Percentiles rank a stretch among this genome's conserved stretches.
phyloP scores from a whole-genome alignment of 1,140 invertebrate species.

The Papilio polytes region DNA sequence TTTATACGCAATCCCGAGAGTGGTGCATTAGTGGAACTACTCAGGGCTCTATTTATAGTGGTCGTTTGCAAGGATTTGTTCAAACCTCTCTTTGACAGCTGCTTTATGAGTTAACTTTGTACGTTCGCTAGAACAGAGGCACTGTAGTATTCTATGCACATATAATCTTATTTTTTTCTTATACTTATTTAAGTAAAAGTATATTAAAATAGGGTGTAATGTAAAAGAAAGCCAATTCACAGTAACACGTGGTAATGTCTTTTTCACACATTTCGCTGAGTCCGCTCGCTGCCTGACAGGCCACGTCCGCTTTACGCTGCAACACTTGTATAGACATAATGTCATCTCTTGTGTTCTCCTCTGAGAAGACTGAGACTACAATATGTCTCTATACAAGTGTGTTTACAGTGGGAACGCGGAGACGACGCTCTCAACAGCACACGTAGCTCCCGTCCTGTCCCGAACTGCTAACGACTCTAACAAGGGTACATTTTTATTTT shows the following conservation, averaged over 20 bases:
- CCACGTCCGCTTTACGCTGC: neutral
- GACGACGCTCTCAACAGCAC: neutral
- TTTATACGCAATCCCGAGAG: slow-evolving; percentile 11
- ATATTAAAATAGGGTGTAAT: neutral
- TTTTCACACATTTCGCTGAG: neutral
- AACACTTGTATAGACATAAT: neutral
- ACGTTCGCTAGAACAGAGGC: neutral
- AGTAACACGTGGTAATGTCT: slow-evolving; percentile 5
- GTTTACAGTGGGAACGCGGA: too few relatives aligned
- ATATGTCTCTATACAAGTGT: neutral
- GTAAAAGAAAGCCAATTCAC: neutral
- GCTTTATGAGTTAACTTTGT: slow-evolving; percentile 5
- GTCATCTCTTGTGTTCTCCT: neutral
- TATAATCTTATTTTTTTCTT: too few relatives aligned
- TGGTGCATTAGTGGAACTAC: slow-evolving; percentile 17
- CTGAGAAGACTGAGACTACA: neutral
- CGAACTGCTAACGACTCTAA: neutral
- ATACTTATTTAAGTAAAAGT: neutral
- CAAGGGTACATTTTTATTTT: neutral
- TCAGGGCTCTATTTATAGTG: slow-evolving; percentile 13
- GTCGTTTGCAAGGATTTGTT: slow-evolving; percentile 1
- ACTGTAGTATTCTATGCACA: neutral
- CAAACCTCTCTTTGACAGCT: neutral
- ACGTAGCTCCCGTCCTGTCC: neutral
- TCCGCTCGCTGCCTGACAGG: neutral